Evolutionary conservation across 2,797 vertebrate genomes (phyloP), one percentile per base, ranked within the genome.

Genomic region (Nyctalus aviator): DNA sequence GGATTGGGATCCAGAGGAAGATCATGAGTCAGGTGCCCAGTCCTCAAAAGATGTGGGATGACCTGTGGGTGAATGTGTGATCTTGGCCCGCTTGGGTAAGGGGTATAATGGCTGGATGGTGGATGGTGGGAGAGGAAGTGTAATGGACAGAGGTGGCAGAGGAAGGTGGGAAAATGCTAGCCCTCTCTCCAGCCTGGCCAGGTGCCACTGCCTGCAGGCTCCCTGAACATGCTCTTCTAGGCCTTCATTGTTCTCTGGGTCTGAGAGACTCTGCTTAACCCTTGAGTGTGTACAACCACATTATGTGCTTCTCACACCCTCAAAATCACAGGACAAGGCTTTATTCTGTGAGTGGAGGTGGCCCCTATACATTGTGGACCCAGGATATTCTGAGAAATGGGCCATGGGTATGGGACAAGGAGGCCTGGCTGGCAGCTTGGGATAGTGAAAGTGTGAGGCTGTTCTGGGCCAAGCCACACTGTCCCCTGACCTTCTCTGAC

Each of bases 181-280:
- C n/a, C 21, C 50, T n/a, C n/a, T 84, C 30, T 55, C 13, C 21
- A n/a, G 84, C 41, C 72, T 30, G 59, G 89, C 55, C 62, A 44
- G 23, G 30, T 69, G 27, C 68, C 64, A 30, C 71, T 23, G 85
- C 88, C 91, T 41, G 50, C 4, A 79, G 86, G 46, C 57, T 48
- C 7, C 62, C 32, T 30, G 30, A 48, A 9, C 77, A 27, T n/a
- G 35, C 14, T 84, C 82, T 75, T 55, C 86, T 86, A 53, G 82
- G 57, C 62, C 84, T 59, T 35, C 20, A 41, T 89, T 81, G 37
- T 89, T 90, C 84, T 50, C 25, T 71, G 75, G 76, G 17, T 44
- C 64, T 86, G 46, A 88, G 83, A 93, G 79, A 37, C 37, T 76
- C 37, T 25, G 5, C 79, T 93, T 71, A 82, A 64, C 20, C 44